Conservation (phyloP, 1,140 invertebrate species). For the Eciton burchellii region DNA sequence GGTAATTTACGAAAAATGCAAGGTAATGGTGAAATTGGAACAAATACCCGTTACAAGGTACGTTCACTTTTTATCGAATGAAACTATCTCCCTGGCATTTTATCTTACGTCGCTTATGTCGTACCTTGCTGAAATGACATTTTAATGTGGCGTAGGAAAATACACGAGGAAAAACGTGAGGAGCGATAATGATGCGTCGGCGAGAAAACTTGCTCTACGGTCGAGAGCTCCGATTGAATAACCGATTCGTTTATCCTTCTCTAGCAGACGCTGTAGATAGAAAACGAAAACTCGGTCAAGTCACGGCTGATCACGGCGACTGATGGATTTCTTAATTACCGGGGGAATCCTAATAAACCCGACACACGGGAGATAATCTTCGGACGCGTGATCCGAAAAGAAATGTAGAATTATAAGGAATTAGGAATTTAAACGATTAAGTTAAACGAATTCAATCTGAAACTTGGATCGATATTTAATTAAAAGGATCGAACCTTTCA, state of each 20-base stretch:
- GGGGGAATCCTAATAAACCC: no score
- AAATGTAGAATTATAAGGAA: no score
- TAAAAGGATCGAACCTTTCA: no score
- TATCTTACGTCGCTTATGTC: slow-evolving; percentile 53
- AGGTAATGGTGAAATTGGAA: background rate
- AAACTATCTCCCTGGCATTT: background rate
- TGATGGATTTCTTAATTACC: no score
- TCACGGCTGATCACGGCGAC: no score
- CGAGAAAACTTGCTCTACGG: slow-evolving; percentile 12
- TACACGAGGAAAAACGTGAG: background rate
- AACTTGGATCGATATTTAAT: no score
- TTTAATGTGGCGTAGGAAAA: background rate
- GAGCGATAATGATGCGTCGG: background rate
- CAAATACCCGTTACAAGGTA: background rate
- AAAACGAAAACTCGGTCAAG: background rate
- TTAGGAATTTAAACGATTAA: no score
- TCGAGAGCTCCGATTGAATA: slow-evolving; percentile 3
- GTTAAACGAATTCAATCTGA: no score
- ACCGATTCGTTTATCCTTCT: background rate
- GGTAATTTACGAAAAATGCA: background rate
- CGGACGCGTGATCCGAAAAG: no score
- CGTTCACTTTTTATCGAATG: slow-evolving; percentile 50
- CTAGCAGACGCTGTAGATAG: background rate
- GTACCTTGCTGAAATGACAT: background rate
- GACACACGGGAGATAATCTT: no score